A percentile compares a stretch with the other conserved stretches of the same genome.
Conservation (phyloP, 2,888 invertebrate species). For the Oligia fasciuncula region DNA sequence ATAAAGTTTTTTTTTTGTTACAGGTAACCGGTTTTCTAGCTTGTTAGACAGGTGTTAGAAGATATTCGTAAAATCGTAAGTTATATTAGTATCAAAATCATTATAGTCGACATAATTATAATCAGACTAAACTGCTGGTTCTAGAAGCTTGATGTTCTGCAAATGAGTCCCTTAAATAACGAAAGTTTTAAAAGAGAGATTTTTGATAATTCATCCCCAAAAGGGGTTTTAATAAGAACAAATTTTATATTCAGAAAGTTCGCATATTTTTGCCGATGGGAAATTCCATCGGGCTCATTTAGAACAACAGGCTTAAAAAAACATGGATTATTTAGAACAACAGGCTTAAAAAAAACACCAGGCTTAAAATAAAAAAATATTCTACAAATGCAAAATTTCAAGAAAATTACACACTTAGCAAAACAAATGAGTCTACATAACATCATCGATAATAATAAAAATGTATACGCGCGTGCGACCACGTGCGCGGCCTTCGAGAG, state of each 20-base stretch:
- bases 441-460: slow-evolving; percentile 60
- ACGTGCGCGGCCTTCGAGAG: slow-evolving; percentile 65
- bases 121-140: no score
- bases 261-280: no score
- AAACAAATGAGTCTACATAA: slow-evolving; percentile 34
- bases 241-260: not conserved
- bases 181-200: not conserved
- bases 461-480: slow-evolving; percentile 56
- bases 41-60: slow-evolving; percentile 18
- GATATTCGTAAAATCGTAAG: slow-evolving; percentile 21
- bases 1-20: slow-evolving; percentile 51
- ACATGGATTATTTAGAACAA: not conserved
- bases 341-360: no score
- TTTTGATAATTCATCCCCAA: not conserved
- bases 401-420: not conserved
- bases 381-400: not conserved
- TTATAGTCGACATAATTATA: no score
- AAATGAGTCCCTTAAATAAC: not conserved
- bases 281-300: not conserved
- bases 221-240: not conserved
- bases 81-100: not conserved
- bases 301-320: no score
- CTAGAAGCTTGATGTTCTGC: no score
- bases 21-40: slow-evolving; percentile 54
- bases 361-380: not conserved